Base-by-base conservation (phyloP, 2,113 vertebrate genomes). In the Sprattus sprattus region DNA sequence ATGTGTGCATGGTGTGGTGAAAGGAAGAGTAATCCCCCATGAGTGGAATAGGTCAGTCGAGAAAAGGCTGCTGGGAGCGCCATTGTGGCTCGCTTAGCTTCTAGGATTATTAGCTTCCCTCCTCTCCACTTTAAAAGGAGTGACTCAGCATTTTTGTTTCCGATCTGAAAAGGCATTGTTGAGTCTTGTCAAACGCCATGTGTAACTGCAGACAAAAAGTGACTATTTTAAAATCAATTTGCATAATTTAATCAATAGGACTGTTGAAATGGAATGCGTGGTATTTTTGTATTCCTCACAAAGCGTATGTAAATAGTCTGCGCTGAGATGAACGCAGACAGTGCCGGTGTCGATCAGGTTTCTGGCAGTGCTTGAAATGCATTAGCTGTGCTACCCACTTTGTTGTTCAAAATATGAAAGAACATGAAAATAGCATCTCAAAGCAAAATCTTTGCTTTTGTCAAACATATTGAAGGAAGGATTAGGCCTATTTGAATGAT, bases 331-430 rank as follows among this genome's bases (percentile, higher is more conserved):
- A 88, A 88, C 88, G 32, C 85, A 85, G 89, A 89, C 87, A 82
- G 89, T 92, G 90, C 90, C 91, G 92, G 94, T 93, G 93, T 92
- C 89, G 90, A 94, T 93, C 93, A 92, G 91, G 90, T 93, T 91
- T 91, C 39, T 91, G 90, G 88, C 84, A 88, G 85, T 86, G 92
- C 92, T 92, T 86, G 84, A 92, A 94, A 93, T 92, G 89, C 91
- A 94, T 93, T 92, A 90, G 93, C 90, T 91, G 91, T 93, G 92
- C 93, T 93, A 91, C 92, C 92, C 92, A 93, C 93, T 93, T 92
- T 91, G 91, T 94, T 92, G 94, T 91, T 92, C 87, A 88, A 87
- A 89, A 46, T 89, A 91, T 87, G 90, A 87, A 90, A 83, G 81
- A 90, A 92, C 90, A 89, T 92, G 92, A 94, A 95, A 91, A 90